Evolutionary conservation across 2,113 vertebrate species (phyloP), one percentile per base, ranked within the genome.

Genomic region (Ophthalmolycus amberensis): DNA sequence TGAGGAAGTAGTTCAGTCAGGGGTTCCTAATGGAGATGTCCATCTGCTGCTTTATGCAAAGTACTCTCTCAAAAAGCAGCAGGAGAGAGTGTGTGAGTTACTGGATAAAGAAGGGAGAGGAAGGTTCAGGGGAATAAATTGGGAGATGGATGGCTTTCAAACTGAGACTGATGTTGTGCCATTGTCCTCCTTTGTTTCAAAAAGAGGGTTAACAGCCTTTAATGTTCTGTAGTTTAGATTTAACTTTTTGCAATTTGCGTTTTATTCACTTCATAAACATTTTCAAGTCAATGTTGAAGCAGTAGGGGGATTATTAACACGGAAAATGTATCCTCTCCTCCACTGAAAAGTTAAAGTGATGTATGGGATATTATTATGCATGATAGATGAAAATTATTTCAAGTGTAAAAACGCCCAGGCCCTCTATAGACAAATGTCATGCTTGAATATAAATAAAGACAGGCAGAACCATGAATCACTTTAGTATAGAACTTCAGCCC

Each of bases 381-480:
- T 89, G 86, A 90, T 88, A 91, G 62, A 90, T 87, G 88, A 64
- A 87, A 89, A 92, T 79, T 75, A 89, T 84, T 73, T 85, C 34
- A 86, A 75, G 83, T 91, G 85, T 92, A 83, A 91, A 94, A 90
- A 89, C 72, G 72, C 78, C 88, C 88, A 84, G 74, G 25, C 62
- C 71, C 56, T 88, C 82, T 82, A 87, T 84, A 91, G 85, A 91
- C 87, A 90, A 77, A 86, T 80, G 70, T 71, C 76, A 85, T 88
- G 77, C 88, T 81, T 74, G 88, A 84, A 89, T 86, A 88, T 84
- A 90, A 90, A 93, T 89, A 93, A 86, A 91, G 68, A 88, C 75
- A 54, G 85, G 64, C 90, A 87, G 88, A 63, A 87, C 83, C 68
- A 92, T 93, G 88, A 93, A 93, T 94, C 93, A 93, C 86, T 84